Conservation (phyloP, 2,113 vertebrate genomes). For the Herpailurus yagouaroundi region DNA sequence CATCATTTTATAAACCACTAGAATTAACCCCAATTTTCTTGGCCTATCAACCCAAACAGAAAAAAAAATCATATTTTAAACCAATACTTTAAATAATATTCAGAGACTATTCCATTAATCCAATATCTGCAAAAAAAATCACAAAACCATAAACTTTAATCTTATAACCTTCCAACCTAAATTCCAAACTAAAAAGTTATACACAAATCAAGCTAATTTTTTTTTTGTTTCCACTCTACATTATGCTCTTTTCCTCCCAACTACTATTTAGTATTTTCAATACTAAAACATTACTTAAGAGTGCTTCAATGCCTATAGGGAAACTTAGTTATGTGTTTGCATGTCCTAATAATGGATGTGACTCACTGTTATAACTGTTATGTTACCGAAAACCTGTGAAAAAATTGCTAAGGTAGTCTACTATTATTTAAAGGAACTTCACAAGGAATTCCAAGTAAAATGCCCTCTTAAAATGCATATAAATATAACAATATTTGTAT, state of each 20-base stretch:
- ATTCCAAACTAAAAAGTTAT: slow-evolving; percentile 17
- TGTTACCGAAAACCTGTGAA: background rate
- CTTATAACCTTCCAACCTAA: slow-evolving; percentile 7
- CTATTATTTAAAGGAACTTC: background rate
- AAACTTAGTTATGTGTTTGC: slow-evolving; percentile 9
- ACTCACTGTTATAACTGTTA: slow-evolving; percentile 36
- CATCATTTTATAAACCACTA: slow-evolving; percentile 30
- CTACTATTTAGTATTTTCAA: slow-evolving; percentile 34
- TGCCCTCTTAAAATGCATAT: background rate
- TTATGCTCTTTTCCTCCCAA: background rate
- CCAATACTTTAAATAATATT: background rate
- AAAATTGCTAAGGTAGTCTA: slow-evolving; percentile 35
- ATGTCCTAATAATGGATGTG: background rate
- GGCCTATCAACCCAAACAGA: background rate
- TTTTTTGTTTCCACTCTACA: background rate
- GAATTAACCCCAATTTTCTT: slow-evolving; percentile 36
- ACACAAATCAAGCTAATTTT: background rate
- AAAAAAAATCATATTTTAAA: slow-evolving; percentile 45
- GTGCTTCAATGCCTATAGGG: background rate
- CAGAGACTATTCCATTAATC: background rate
- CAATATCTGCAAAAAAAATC: background rate
- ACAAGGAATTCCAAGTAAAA: slow-evolving; percentile 19
- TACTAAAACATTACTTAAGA: slow-evolving; percentile 30
- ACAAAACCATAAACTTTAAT: slow-evolving; percentile 15
- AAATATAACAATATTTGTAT: background rate